These are phyloP conservation scores for Xiphias gladius DNA, from an alignment of 2,113 vertebrate species.

Conservation along the genomic window DNA sequence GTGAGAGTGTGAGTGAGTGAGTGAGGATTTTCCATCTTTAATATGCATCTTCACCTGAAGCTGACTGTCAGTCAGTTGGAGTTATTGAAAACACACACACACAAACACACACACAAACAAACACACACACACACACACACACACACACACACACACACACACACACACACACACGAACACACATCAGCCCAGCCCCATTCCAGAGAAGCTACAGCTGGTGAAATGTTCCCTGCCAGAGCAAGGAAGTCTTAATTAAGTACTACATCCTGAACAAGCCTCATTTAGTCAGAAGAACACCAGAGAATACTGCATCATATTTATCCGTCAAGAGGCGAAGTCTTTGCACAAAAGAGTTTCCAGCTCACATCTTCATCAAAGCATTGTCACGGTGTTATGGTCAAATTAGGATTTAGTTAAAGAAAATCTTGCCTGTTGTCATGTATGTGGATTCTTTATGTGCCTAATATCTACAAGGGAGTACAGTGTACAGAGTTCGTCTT, in stretches of 20 bases:
- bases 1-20: not conserved
- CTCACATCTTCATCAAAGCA: slow-evolving; percentile 26
- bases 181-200: slow-evolving; percentile 16
- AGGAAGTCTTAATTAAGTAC: slow-evolving; percentile 68
- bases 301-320: slow-evolving; percentile 46
- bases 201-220: slow-evolving; percentile 50
- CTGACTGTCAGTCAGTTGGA: slow-evolving; percentile 45
- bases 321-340: slow-evolving; percentile 24
- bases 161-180: not conserved
- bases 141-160: slow-evolving; percentile 11
- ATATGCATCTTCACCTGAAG: slow-evolving; percentile 71
- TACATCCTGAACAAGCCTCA: slow-evolving; percentile 55
- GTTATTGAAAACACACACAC: slow-evolving; percentile 34
- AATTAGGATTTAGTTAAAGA: slow-evolving; percentile 10
- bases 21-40: slow-evolving; percentile 68
- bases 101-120: slow-evolving; percentile 15
- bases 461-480: not conserved
- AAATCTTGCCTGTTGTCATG: not conserved
- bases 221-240: slow-evolving; percentile 35
- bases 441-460: not conserved
- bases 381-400: not conserved
- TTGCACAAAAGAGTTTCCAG: not conserved
- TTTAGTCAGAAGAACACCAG: slow-evolving; percentile 53
- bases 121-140: not conserved
- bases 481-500: not conserved